Conservation (phyloP, 2,113 vertebrate genomes). For the Nerophis lumbriciformis region DNA sequence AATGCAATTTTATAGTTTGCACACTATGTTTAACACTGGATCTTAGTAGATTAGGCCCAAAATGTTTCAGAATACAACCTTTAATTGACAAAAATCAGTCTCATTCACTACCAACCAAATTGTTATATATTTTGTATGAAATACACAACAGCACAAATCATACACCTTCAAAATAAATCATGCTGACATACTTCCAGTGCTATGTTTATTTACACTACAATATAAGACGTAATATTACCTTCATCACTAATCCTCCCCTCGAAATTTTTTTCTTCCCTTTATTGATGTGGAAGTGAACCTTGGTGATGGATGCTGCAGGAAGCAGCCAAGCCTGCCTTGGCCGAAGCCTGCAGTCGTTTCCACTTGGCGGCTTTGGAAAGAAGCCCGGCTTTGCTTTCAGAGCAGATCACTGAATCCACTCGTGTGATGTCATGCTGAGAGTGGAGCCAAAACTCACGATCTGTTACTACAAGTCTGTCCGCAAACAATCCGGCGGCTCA, state of each 20-base stretch:
- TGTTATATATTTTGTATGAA: too few species aligned
- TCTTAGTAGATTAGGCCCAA: too few species aligned
- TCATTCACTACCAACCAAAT: too few species aligned
- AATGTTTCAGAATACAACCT: too few species aligned
- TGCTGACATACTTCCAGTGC: neutral
- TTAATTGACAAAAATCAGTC: too few species aligned
- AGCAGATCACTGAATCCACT: conserved; percentile 5
- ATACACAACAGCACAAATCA: neutral
- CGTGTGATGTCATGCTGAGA: conserved; percentile 8
- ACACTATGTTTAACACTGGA: too few species aligned
- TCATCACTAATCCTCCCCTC: neutral
- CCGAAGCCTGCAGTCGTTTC: conserved; percentile 5
- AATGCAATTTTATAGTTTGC: too few species aligned
- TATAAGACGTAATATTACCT: neutral
- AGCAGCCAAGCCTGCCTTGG: conserved; percentile 2
- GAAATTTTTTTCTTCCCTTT: neutral
- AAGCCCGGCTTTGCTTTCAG: conserved; percentile 10
- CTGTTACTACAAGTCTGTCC: conserved; percentile 4
- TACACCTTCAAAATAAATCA: neutral
- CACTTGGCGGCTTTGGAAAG: conserved; percentile 7
- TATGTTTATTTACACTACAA: neutral
- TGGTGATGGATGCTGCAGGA: neutral
- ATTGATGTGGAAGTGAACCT: neutral
- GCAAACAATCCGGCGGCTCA: neutral
- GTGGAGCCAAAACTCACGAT: conserved; percentile 11